Conservation (phyloP, 2,113 vertebrate species). For the Columba janthina region DNA sequence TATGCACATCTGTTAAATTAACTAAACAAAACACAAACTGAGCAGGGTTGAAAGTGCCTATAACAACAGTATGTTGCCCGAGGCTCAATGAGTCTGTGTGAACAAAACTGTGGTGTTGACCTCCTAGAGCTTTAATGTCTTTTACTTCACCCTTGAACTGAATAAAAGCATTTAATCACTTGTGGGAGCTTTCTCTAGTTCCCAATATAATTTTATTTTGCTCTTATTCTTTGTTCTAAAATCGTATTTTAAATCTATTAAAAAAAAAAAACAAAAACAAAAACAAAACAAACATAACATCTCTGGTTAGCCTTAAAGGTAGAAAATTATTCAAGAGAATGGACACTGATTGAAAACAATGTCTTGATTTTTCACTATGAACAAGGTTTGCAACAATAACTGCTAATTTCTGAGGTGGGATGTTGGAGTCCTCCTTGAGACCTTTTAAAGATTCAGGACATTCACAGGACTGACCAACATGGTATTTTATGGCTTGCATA, state of each 20-base stretch:
- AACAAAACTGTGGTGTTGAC: neutral
- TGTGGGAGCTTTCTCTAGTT: neutral
- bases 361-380: neutral
- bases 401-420: neutral
- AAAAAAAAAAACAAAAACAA: neutral
- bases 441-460: neutral
- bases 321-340: neutral
- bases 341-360: neutral
- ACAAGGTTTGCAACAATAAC: neutral
- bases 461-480: neutral
- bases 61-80: constrained; percentile 2
- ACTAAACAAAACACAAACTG: constrained; percentile 41
- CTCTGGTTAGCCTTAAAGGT: neutral
- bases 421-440: neutral
- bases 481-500: neutral
- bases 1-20: constrained; percentile 68
- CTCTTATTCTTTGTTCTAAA: neutral
- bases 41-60: constrained; percentile 5
- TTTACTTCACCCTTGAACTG: constrained; percentile 33
- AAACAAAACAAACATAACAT: too few relatives aligned
- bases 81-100: constrained; percentile 8
- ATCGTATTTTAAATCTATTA: neutral
- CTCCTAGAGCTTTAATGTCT: constrained; percentile 51
- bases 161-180: constrained; percentile 16
- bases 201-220: neutral